Percentiles rank a stretch among this genome's conserved stretches.
phyloP scores from a whole-genome alignment of 1,140 invertebrate genomes.

The Drosophila sucinea region DNA sequence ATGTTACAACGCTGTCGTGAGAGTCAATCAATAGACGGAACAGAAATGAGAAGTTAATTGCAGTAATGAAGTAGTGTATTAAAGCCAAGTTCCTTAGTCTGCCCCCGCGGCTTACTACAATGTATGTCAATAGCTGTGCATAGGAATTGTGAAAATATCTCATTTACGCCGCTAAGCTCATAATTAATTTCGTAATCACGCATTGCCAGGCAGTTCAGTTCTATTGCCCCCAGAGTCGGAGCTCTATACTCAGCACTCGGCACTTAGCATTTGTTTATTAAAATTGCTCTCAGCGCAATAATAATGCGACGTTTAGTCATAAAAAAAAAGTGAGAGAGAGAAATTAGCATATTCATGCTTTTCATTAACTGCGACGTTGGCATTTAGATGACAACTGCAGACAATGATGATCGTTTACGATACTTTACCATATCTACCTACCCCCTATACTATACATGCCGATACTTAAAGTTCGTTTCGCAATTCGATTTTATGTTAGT shows the following conservation, averaged over 20 bases:
- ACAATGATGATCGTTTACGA: slow-evolving; percentile 9
- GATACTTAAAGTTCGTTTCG: slow-evolving; percentile 7
- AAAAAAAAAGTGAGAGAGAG: slow-evolving; percentile 33
- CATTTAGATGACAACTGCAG: slow-evolving; percentile 55
- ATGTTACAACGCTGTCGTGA: not conserved
- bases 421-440: not conserved
- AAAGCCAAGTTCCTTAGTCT: not conserved
- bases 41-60: slow-evolving; percentile 1
- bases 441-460: not conserved
- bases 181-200: slow-evolving; percentile 65
- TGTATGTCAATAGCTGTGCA: slow-evolving; percentile 3
- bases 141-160: slow-evolving; percentile 24
- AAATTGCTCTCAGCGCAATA: slow-evolving; percentile 49
- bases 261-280: slow-evolving; percentile 68
- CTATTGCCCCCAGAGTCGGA: slow-evolving; percentile 19
- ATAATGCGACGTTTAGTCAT: slow-evolving; percentile 45
- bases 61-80: slow-evolving; percentile 1
- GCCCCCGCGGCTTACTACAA: not conserved
- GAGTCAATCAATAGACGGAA: slow-evolving; percentile 1
- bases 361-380: slow-evolving; percentile 37
- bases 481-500: slow-evolving; percentile 34
- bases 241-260: slow-evolving; percentile 31
- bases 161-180: slow-evolving; percentile 45
- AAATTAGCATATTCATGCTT: slow-evolving; percentile 73
- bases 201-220: slow-evolving; percentile 27